These are phyloP conservation scores for Dynastes maya DNA, from an alignment of 2,888 invertebrate genomes.

Conservation along the genomic window DNA sequence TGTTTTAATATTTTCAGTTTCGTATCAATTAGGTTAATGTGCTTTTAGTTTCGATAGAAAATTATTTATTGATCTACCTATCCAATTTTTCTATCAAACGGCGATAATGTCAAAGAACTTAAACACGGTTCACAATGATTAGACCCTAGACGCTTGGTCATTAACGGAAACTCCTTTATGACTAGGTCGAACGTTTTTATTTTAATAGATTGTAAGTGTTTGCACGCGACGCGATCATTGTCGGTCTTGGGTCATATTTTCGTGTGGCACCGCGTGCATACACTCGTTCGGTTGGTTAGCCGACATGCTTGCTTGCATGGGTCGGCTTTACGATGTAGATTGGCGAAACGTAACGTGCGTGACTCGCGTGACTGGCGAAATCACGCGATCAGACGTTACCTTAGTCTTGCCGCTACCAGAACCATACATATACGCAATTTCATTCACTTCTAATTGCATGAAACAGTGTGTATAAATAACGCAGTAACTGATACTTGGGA, in stretches of 20 bases:
- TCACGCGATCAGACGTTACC: constrained; percentile 44
- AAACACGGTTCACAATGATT: neutral
- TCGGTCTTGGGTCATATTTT: constrained; percentile 24
- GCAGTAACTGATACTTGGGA: constrained; percentile 7
- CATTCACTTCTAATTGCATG: constrained; percentile 22
- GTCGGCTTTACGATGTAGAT: constrained; percentile 17
- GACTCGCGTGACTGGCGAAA: constrained; percentile 55
- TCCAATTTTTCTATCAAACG: too few species aligned
- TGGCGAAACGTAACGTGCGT: constrained; percentile 54
- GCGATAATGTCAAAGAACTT: too few species aligned
- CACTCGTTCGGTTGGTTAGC: constrained; percentile 16
- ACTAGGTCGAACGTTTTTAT: constrained; percentile 5
- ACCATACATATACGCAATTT: constrained; percentile 18
- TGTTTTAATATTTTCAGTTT: too few species aligned
- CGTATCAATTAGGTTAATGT: too few species aligned
- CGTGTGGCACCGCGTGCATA: neutral
- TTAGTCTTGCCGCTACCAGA: constrained; percentile 17
- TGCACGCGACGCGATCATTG: constrained; percentile 52
- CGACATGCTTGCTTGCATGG: constrained; percentile 7
- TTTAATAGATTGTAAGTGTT: constrained; percentile 48
- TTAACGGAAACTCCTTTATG: constrained; percentile 26
- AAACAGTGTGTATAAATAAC: constrained; percentile 14
- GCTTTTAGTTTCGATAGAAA: too few species aligned
- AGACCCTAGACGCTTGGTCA: constrained; percentile 15
- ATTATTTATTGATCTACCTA: too few species aligned